Percentiles rank a stretch among this genome's conserved stretches.
phyloP scores from a whole-genome alignment of 1,140 invertebrate species.

The Conus ventricosus region DNA sequence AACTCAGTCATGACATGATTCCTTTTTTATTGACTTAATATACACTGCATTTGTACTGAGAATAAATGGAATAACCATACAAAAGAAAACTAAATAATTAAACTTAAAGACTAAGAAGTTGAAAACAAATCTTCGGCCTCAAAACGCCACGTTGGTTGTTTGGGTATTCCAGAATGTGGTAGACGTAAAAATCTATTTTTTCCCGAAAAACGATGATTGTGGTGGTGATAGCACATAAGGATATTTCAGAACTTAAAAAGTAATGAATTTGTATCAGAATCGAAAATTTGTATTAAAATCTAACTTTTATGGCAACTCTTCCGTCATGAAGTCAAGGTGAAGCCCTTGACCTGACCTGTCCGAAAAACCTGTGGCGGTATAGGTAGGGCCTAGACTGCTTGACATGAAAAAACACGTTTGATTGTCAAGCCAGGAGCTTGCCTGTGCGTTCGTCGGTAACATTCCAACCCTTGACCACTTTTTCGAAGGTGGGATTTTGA shows the following conservation, averaged over 20 bases:
- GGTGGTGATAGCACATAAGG: neutral
- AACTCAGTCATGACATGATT: no score
- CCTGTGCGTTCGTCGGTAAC: no score
- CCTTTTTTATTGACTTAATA: no score
- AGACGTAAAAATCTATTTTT: neutral
- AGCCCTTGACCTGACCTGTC: neutral
- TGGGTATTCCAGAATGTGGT: neutral
- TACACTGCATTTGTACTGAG: no score
- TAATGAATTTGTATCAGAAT: neutral
- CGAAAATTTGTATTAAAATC: neutral
- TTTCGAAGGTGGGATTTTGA: no score
- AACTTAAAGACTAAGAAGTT: neutral
- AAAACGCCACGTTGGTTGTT: conserved; percentile 15
- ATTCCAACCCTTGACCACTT: no score
- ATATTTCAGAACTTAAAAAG: neutral
- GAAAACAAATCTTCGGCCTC: neutral
- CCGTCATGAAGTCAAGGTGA: neutral
- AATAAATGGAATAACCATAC: no score
- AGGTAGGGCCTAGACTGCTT: no score
- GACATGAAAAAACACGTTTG: no score
- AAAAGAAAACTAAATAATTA: neutral
- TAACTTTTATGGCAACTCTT: neutral
- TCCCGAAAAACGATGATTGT: neutral
- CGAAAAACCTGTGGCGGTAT: no score
- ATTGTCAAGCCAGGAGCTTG: no score